Conservation (phyloP, 2,888 invertebrate species). For the Drosophila kambysellisi region DNA sequence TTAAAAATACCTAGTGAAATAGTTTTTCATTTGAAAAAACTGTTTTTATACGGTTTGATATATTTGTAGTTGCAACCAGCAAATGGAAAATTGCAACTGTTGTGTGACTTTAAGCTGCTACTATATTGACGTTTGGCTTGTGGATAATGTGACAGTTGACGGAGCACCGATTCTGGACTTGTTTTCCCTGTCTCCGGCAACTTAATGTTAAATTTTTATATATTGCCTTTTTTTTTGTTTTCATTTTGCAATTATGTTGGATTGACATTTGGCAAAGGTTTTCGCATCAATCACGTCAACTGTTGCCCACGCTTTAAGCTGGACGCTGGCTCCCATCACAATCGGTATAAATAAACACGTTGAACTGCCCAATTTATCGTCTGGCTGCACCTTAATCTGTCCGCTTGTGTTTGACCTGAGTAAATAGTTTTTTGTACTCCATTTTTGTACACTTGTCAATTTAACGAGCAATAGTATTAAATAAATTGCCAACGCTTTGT, state of each 20-base stretch:
- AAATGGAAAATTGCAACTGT: slow-evolving; percentile 32
- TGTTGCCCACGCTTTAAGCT: slow-evolving; percentile 49
- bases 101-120: slow-evolving; percentile 70
- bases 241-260: slow-evolving; percentile 71
- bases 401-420: slow-evolving; percentile 35
- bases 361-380: slow-evolving; percentile 60
- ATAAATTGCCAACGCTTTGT: slow-evolving; percentile 7
- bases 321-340: slow-evolving; percentile 59
- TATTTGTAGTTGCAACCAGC: slow-evolving; percentile 39
- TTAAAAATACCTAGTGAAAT: background rate
- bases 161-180: slow-evolving; percentile 49
- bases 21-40: background rate
- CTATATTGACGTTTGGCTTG: slow-evolving; percentile 50
- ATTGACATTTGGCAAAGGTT: slow-evolving; percentile 80
- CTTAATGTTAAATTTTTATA: slow-evolving; percentile 7
- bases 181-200: slow-evolving; percentile 22
- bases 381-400: slow-evolving; percentile 6
- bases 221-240: slow-evolving; percentile 1
- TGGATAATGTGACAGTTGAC: slow-evolving; percentile 63
- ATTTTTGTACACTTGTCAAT: slow-evolving; percentile 49
- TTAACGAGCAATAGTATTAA: slow-evolving; percentile 21
- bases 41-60: slow-evolving; percentile 15
- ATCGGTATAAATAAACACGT: slow-evolving; percentile 50
- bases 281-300: slow-evolving; percentile 81
- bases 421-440: slow-evolving; percentile 48